Evolutionary conservation across 2,113 vertebrate species (phyloP), one percentile per base, ranked within the genome.

Genomic region (Tyto alba): DNA sequence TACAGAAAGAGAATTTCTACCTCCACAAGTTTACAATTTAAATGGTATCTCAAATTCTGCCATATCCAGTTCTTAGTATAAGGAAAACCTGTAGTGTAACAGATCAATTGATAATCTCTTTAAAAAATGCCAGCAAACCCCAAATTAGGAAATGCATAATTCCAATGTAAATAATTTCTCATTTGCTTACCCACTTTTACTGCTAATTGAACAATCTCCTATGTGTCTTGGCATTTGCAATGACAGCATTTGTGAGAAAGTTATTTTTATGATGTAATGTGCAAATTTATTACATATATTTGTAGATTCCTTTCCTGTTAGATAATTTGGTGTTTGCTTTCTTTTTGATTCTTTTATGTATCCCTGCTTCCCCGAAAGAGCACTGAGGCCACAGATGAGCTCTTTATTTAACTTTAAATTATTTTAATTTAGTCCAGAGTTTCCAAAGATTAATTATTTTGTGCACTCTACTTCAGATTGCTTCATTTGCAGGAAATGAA

Each of bases 361-460:
- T 78, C 30, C n/a, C 53, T 91, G 57, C 77, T 94, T 96, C 69
- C 80, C 73, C 92, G 80, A 75, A 93, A 85, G 57, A 82, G 45
- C 57, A 81, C 34, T 29, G 50, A 45, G 69, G 69, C 90, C 60
- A 93, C 64, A 92, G 90, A 91, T 91, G 80, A 95, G 57, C 45
- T 91, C 77, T 94, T 95, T 95, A 95, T 95, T 95, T 96, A 95
- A 91, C 64, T 94, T 90, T 27, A 79, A 80, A 88, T 79, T 86
- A 81, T 87, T 94, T 90, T 94, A 73, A 92, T 95, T 95, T 89
- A 89, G 85, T 74, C 92, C 93, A 94, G 83, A 86, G 40, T 91
- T 95, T 92, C 60, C n/a, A 85, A 92, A 89, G 81, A 92, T 95
- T 86, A 93, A 90, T 93, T 95, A 91, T 95, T 96, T 93, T 69